Base-by-base conservation (phyloP, 2,888 invertebrate species). In the Callinectes sapidus region DNA sequence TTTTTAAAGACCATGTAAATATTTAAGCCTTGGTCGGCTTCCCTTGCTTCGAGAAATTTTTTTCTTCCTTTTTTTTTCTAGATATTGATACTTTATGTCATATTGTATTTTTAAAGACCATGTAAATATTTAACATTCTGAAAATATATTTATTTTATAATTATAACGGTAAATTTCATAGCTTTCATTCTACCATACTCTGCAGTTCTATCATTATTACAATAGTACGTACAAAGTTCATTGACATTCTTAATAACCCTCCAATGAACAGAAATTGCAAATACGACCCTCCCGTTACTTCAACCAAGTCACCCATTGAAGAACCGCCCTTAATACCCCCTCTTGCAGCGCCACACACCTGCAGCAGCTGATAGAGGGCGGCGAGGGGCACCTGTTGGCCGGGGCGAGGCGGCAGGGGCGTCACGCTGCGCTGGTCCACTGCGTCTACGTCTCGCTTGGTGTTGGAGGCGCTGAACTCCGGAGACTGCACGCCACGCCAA, bases 281-380 rank as follows among this genome's bases (percentile, higher is more conserved):
- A 8, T 48, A 8, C 10, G 48, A 48, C 48, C 48, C 48, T 48
- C 0, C 48, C 3, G 48, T 5, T 48, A 48, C 48, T 48, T 48
- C 8, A 0, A 10, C 48, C 48, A 8, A 87, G 87, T 28, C 48
- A 86, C 39, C 10, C 39, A 2, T 42, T 39, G n/a, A 86, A 6
- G 5, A 32, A 35, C 42, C 35, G 28, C 86, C 86, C 18, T 35
- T 86, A 35, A 35, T 5, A 86, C 42, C 86, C 35, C 2, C 39
- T 39, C 86, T 14, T 35, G 18, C 23, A 18, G 18, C 23, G 2
- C 23, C 16, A 85, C 90, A 55, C n/a, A 93, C 94, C 93, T 94
- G 94, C 14, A 94, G 88, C 1, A 94, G 89, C n/a, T 94, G 94
- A 39, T 93, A 94, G 28, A 94, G 35, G 10, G 94, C 94, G n/a